These are phyloP conservation scores for Hemicentrotus pulcherrimus DNA, from an alignment of 35 echinoderm and acorn worm genomes.

Conservation along the genomic window DNA sequence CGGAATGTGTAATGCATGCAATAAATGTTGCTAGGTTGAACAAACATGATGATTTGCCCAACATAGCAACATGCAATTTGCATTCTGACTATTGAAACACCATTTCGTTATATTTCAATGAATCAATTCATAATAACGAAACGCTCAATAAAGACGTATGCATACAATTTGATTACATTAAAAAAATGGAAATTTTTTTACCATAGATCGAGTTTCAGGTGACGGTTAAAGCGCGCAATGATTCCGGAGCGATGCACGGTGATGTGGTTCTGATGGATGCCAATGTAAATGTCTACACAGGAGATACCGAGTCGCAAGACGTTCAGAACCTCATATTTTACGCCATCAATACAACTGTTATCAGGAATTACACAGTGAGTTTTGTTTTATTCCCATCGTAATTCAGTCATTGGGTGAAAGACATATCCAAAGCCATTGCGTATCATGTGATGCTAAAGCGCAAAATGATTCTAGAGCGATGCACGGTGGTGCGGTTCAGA, in stretches of 20 bases:
- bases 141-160: too few species aligned
- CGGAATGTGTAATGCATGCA: too few species aligned
- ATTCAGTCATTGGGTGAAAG: too few species aligned
- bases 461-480: slow-evolving; percentile 2
- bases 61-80: too few species aligned
- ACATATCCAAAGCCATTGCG: not conserved
- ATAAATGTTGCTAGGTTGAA: too few species aligned
- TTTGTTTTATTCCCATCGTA: too few species aligned
- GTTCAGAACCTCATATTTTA: not conserved
- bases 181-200: too few species aligned
- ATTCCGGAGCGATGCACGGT: slow-evolving; percentile 24
- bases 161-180: too few species aligned
- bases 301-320: not conserved
- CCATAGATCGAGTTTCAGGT: not conserved
- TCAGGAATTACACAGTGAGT: slow-evolving; percentile 46
- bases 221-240: slow-evolving; percentile 32
- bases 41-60: too few species aligned
- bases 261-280: not conserved
- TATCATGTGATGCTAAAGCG: not conserved
- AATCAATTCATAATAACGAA: too few species aligned
- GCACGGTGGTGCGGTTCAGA: not conserved
- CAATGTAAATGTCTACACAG: not conserved
- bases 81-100: too few species aligned
- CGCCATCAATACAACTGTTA: not conserved
- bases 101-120: too few species aligned